phyloP scores from a whole-genome alignment of 1,140 invertebrate species.

The Agraylea sexmaculata region DNA sequence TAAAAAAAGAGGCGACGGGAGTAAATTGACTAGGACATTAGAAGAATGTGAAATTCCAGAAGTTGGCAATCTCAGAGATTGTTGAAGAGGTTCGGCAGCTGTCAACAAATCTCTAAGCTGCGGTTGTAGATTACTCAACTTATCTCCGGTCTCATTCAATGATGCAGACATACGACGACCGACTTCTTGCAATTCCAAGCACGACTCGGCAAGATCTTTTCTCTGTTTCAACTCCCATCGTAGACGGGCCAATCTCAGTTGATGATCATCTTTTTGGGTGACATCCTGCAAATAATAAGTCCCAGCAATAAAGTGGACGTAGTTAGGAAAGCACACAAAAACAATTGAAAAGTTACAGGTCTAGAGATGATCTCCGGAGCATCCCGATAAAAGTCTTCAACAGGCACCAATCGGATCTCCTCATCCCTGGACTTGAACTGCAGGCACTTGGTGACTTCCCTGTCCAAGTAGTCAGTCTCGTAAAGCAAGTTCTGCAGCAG shows the following conservation, averaged over 20 bases:
- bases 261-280: constrained; percentile 60
- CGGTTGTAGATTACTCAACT: constrained; percentile 71
- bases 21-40: constrained; percentile 50
- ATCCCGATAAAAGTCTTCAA: constrained; percentile 75
- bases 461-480: constrained; percentile 85
- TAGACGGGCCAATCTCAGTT: constrained; percentile 70
- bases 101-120: constrained; percentile 52
- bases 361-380: constrained; percentile 61
- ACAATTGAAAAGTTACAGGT: constrained; percentile 45
- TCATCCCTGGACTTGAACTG: constrained; percentile 94
- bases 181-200: constrained; percentile 60
- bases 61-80: constrained; percentile 60
- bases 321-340: too few species aligned
- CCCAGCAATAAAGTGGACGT: too few species aligned
- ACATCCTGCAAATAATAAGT: constrained; percentile 41
- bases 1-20: constrained; percentile 77
- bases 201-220: constrained; percentile 66
- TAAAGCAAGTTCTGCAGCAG: constrained; percentile 91
- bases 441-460: constrained; percentile 86
- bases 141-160: constrained; percentile 68
- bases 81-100: constrained; percentile 81
- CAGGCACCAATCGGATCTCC: constrained; percentile 74
- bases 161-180: constrained; percentile 65
- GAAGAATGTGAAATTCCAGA: constrained; percentile 48
- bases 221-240: constrained; percentile 89